These are phyloP conservation scores for Cantharis lateralis DNA, from an alignment of 2,888 invertebrate species.

Conservation along the genomic window DNA sequence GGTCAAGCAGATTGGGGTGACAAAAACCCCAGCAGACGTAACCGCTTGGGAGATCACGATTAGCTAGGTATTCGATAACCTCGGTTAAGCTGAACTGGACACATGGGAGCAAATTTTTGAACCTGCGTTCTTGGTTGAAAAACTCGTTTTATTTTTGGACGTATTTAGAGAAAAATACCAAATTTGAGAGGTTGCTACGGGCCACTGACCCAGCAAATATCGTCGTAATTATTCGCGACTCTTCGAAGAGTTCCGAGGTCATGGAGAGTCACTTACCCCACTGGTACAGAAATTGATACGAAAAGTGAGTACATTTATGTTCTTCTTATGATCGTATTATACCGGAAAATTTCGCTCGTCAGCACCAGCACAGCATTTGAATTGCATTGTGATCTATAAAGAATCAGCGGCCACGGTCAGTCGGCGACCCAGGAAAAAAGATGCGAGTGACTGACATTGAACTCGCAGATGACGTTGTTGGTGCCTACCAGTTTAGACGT, in stretches of 20 bases:
- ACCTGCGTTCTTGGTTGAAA: background rate
- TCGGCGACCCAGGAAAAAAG: conserved; percentile 50
- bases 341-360: conserved; percentile 42
- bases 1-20: background rate
- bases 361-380: conserved; percentile 24
- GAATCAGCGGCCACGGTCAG: conserved; percentile 41
- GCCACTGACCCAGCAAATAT: conserved; percentile 53
- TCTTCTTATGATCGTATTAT: conserved; percentile 29
- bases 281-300: conserved; percentile 53
- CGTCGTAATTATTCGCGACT: conserved; percentile 42
- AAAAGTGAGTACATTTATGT: conserved; percentile 43
- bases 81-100: background rate
- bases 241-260: conserved; percentile 59
- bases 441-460: conserved; percentile 36
- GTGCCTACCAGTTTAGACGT: conserved; percentile 18
- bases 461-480: conserved; percentile 21
- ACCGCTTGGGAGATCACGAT: background rate
- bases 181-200: conserved; percentile 52
- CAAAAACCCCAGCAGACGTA: background rate
- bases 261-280: conserved; percentile 70
- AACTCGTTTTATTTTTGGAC: background rate
- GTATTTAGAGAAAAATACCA: conserved; percentile 10
- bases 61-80: background rate
- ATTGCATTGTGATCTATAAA: conserved; percentile 37
- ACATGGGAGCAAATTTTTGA: background rate